Conservation (phyloP, 2,797 vertebrate species). For the Leptodactylus fallax region DNA sequence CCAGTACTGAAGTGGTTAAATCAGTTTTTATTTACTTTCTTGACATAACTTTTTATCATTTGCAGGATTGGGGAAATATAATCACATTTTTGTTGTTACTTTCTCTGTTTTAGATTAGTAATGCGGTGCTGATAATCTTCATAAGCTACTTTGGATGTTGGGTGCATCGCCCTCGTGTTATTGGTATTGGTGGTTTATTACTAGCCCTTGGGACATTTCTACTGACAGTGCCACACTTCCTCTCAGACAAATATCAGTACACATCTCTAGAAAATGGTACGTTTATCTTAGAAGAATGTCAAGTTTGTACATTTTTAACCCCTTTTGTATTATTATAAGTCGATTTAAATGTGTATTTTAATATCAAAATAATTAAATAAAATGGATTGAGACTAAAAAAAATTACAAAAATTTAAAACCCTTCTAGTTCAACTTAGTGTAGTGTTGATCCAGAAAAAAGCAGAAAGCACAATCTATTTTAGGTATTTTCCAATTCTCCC, state of each 20-base stretch:
- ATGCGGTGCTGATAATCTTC: slow-evolving; percentile 90
- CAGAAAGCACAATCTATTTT: not conserved
- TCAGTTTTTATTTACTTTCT: too few relatives aligned
- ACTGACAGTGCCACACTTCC: slow-evolving; percentile 92
- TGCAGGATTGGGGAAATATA: not conserved
- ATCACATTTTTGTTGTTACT: not conserved
- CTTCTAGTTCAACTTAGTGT: not conserved
- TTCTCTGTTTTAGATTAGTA: slow-evolving; percentile 82
- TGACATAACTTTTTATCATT: too few relatives aligned
- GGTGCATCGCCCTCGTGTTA: slow-evolving; percentile 89
- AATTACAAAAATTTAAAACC: not conserved
- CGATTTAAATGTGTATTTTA: not conserved
- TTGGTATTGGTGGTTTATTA: slow-evolving; percentile 88
- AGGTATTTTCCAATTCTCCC: not conserved
- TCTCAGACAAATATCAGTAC: slow-evolving; percentile 84
- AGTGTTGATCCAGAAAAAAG: not conserved
- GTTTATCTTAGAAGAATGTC: slow-evolving; percentile 60
- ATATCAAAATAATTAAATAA: not conserved
- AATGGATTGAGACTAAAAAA: not conserved
- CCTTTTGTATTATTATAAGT: not conserved
- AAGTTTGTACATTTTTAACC: not conserved
- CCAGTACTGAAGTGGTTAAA: too few relatives aligned
- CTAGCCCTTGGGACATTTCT: slow-evolving; percentile 88
- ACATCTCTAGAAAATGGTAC: slow-evolving; percentile 76
- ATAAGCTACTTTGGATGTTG: slow-evolving; percentile 95